A percentile compares a stretch with the other conserved stretches of the same genome.
Evolutionary conservation across 2,797 vertebrate species (phyloP).

Genomic region (Phoxinus dragarum): DNA sequence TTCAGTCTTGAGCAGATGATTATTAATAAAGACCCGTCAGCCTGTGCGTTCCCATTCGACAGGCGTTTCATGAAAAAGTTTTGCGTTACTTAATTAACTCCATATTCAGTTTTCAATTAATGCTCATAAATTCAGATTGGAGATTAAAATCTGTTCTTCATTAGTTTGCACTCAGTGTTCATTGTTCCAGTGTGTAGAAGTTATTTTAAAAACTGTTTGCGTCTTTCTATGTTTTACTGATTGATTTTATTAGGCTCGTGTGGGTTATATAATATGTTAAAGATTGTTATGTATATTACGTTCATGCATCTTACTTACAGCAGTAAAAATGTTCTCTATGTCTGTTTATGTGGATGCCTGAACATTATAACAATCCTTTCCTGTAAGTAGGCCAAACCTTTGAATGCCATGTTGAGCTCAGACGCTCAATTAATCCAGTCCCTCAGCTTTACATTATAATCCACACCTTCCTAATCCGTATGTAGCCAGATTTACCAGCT

Average conservation of each 20-base stretch:
- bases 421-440: not conserved
- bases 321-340: not conserved
- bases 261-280: not conserved
- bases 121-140: not conserved
- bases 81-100: not conserved
- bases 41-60: not conserved
- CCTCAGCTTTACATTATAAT: slow-evolving; percentile 44
- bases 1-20: not conserved
- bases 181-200: not conserved
- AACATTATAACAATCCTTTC: not conserved
- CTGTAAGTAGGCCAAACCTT: slow-evolving; percentile 25
- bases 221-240: slow-evolving; percentile 17
- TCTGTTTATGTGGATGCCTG: slow-evolving; percentile 1
- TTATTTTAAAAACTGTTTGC: not conserved
- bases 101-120: not conserved
- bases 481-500: slow-evolving; percentile 11
- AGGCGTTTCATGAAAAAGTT: not conserved
- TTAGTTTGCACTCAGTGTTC: not conserved
- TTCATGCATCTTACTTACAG: not conserved
- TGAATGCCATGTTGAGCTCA: slow-evolving; percentile 11
- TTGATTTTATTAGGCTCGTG: not conserved
- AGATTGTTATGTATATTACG: not conserved
- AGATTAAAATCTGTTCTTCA: not conserved
- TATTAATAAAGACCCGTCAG: not conserved
- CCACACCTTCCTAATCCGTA: slow-evolving; percentile 32